Conservation (phyloP, 2,113 vertebrate genomes). For the Gallinago media region DNA sequence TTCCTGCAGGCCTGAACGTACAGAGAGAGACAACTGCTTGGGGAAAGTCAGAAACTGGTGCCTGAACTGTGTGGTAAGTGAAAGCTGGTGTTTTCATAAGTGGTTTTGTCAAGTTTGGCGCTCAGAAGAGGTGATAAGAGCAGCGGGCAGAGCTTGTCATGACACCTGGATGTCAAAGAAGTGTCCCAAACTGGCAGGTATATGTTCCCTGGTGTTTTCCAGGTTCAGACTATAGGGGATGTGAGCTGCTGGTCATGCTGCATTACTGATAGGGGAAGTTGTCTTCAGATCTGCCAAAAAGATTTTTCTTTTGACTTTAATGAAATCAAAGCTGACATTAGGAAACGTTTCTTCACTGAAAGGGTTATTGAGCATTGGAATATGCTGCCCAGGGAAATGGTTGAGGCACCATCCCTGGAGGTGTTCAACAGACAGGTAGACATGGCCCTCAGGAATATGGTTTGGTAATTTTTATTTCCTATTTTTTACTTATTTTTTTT, state of each 20-base stretch:
- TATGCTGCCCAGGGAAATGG: too few species aligned
- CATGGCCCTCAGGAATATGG: too few species aligned
- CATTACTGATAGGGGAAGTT: neutral
- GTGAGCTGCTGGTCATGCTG: neutral
- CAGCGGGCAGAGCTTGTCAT: neutral
- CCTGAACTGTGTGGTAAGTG: slow-evolving; percentile 74
- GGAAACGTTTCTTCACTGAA: too few species aligned
- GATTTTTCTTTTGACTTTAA: fast-evolving
- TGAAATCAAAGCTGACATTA: neutral
- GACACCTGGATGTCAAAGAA: neutral
- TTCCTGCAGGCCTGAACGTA: slow-evolving; percentile 63
- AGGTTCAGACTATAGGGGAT: fast-evolving
- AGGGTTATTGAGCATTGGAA: too few species aligned
- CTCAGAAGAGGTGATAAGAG: neutral
- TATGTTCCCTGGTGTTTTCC: neutral
- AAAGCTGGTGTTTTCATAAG: neutral
- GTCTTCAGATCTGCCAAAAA: fast-evolving
- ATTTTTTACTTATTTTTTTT: too few species aligned
- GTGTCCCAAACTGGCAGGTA: neutral
- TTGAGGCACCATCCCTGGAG: too few species aligned
- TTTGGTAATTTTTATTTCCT: too few species aligned
- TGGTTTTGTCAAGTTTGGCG: neutral
- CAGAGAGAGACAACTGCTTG: neutral
- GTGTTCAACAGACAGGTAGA: too few species aligned
- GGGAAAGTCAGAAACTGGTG: slow-evolving; percentile 53